Conservation (phyloP, 2,797 vertebrate species). For the Hydrocynus forskahlii region DNA sequence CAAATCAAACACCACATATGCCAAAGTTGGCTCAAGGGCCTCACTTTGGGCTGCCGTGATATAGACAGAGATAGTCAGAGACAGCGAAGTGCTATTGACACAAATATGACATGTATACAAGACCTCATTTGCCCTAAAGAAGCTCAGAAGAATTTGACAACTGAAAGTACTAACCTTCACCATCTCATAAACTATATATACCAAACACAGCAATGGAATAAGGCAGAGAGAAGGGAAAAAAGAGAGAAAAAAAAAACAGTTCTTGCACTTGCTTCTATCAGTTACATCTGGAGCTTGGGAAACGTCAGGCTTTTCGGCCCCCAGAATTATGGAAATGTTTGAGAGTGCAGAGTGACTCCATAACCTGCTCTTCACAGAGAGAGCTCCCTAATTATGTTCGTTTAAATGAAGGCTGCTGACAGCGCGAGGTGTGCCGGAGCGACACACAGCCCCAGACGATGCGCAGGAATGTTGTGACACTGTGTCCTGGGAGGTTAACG, state of each 20-base stretch:
- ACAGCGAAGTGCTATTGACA: no score
- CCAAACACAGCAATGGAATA: background rate
- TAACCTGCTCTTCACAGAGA: slow-evolving; percentile 55
- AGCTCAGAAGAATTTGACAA: background rate
- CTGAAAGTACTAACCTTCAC: background rate
- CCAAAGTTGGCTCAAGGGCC: no score
- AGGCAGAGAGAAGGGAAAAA: background rate
- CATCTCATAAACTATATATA: background rate
- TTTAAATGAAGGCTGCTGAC: slow-evolving; percentile 60
- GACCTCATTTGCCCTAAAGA: background rate
- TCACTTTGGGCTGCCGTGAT: no score
- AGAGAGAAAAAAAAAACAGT: slow-evolving; percentile 1
- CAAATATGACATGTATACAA: background rate
- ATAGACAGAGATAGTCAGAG: no score
- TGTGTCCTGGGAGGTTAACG: slow-evolving; percentile 62
- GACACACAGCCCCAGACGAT: slow-evolving; percentile 51
- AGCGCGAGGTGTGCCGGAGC: slow-evolving; percentile 44
- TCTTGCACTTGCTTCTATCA: slow-evolving; percentile 35
- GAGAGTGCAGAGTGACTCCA: slow-evolving; percentile 45
- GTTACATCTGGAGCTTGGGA: slow-evolving; percentile 20
- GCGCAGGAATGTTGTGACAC: slow-evolving; percentile 54
- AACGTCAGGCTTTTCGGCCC: slow-evolving; percentile 36
- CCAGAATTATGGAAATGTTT: slow-evolving; percentile 57
- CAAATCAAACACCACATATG: no score
- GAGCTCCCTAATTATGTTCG: slow-evolving; percentile 62